Percentiles rank a stretch among this genome's conserved stretches.
These are phyloP conservation scores for Oscheius sp. DNA, from an alignment of 1,140 invertebrate genomes.

Conservation along the genomic window DNA sequence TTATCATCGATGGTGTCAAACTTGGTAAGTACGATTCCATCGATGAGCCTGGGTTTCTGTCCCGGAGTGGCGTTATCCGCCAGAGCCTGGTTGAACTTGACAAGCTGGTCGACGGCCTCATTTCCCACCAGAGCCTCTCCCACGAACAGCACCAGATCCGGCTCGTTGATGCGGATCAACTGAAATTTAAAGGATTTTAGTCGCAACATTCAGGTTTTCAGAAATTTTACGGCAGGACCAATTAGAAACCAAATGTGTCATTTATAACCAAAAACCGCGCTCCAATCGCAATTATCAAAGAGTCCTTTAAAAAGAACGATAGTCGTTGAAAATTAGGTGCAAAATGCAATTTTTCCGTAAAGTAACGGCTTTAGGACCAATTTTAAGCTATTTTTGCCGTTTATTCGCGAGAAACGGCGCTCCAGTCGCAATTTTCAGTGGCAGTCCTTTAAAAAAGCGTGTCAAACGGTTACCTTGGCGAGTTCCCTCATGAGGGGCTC, in stretches of 20 bases:
- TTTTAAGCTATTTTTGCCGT: too few relatives aligned
- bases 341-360: too few relatives aligned
- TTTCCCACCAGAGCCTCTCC: constrained; percentile 99
- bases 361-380: too few relatives aligned
- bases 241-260: too few relatives aligned
- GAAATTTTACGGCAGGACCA: constrained; percentile 9
- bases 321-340: too few relatives aligned
- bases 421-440: too few relatives aligned
- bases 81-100: constrained; percentile 96
- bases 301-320: too few relatives aligned
- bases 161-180: constrained; percentile 82
- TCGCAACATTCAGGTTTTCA: constrained; percentile 5
- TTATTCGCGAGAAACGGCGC: too few relatives aligned
- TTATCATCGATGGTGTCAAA: constrained; percentile 99
- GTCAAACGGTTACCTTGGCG: constrained; percentile 73
- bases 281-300: too few relatives aligned
- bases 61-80: constrained; percentile 67
- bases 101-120: constrained; percentile 96
- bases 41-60: constrained; percentile 79
- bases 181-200: constrained; percentile 52
- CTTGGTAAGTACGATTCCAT: constrained; percentile 95
- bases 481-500: constrained; percentile 95
- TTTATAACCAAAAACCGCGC: too few relatives aligned
- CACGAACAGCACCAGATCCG: constrained; percentile 95
- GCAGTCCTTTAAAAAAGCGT: too few relatives aligned